Evolutionary conservation across 2,113 vertebrate species (phyloP).

Genomic region (Ivindomyrus marchei): DNA sequence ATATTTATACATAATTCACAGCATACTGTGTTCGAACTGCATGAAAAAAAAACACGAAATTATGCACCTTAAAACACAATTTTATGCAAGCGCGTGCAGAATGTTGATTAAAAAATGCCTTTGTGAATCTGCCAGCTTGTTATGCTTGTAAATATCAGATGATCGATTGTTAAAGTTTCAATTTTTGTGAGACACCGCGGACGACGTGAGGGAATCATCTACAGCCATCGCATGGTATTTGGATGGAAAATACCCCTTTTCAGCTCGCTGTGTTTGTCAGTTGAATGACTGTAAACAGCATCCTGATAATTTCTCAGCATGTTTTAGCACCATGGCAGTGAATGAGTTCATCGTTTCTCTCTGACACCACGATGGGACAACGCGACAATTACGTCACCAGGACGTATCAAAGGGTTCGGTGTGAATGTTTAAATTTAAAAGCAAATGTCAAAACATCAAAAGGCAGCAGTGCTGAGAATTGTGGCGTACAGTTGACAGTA

Average conservation of each 20-base stretch:
- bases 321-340: not conserved
- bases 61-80: not conserved
- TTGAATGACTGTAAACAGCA: not conserved
- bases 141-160: not conserved
- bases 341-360: not conserved
- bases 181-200: not conserved
- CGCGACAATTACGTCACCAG: not conserved
- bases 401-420: not conserved
- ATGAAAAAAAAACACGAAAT: not conserved
- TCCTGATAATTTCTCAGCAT: not conserved
- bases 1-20: not conserved
- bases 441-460: conserved; percentile 2
- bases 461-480: not conserved
- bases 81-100: not conserved
- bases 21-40: not conserved
- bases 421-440: not conserved
- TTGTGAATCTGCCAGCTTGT: not conserved
- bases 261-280: not conserved
- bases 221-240: not conserved
- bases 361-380: not conserved
- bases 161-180: not conserved
- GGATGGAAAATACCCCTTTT: not conserved
- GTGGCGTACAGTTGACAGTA: not conserved
- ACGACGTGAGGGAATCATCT: not conserved
- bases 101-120: not conserved